phyloP scores from a whole-genome alignment of 2,113 vertebrate genomes.

The Plecturocebus donacophilus region DNA sequence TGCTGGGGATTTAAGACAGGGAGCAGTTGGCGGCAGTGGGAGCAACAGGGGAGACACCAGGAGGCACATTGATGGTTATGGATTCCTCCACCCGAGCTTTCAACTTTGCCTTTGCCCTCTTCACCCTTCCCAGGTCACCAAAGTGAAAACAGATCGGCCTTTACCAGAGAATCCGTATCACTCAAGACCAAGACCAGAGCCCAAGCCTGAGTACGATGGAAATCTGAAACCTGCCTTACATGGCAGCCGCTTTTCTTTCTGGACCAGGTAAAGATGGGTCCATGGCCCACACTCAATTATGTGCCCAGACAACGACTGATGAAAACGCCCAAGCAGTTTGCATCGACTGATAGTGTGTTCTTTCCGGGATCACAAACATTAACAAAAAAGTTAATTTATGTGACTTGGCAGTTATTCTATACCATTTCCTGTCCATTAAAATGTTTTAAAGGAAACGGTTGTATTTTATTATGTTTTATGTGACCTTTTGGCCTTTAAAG shows the following conservation, averaged over 20 bases:
- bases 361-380: slow-evolving; percentile 78
- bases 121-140: slow-evolving; percentile 90
- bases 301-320: neutral
- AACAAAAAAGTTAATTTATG: slow-evolving; percentile 75
- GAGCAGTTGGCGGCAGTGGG: neutral
- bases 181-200: slow-evolving; percentile 92
- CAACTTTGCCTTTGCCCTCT: slow-evolving; percentile 25
- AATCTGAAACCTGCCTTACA: slow-evolving; percentile 92
- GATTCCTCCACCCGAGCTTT: neutral
- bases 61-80: neutral
- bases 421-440: slow-evolving; percentile 82
- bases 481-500: slow-evolving; percentile 65
- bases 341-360: neutral
- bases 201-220: slow-evolving; percentile 87
- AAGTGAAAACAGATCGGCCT: slow-evolving; percentile 94
- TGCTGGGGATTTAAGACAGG: neutral
- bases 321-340: slow-evolving; percentile 49
- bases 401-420: slow-evolving; percentile 78
- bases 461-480: slow-evolving; percentile 73
- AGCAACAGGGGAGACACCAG: neutral
- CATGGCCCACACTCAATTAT: neutral
- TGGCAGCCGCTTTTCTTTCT: slow-evolving; percentile 94
- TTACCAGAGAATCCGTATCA: slow-evolving; percentile 93
- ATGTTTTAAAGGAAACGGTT: slow-evolving; percentile 80
- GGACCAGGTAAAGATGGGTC: slow-evolving; percentile 87